A percentile compares a stretch with the other conserved stretches of the same genome.
These are phyloP conservation scores for Orthosia gothica DNA, from an alignment of 2,888 invertebrate species.

Conservation along the genomic window DNA sequence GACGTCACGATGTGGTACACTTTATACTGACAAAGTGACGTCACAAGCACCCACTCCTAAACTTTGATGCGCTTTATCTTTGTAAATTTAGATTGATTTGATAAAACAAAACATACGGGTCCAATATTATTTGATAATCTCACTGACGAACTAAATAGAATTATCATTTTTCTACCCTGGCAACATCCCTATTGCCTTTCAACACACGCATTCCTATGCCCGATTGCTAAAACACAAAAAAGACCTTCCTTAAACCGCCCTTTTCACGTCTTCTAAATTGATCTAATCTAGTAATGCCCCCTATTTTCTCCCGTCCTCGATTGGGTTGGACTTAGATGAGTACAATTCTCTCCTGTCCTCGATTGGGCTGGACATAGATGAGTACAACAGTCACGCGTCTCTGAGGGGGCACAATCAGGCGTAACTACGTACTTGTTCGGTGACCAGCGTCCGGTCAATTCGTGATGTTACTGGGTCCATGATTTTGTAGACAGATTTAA, in stretches of 20 bases:
- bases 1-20: too few relatives aligned
- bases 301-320: neutral
- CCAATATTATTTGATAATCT: too few relatives aligned
- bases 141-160: too few relatives aligned
- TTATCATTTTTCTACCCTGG: too few relatives aligned
- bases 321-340: slow-evolving; percentile 4
- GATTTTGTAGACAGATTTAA: neutral
- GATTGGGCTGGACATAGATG: slow-evolving; percentile 2
- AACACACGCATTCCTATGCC: neutral
- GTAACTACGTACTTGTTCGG: slow-evolving; percentile 46
- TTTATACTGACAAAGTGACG: too few relatives aligned
- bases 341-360: slow-evolving; percentile 8
- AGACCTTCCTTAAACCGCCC: neutral
- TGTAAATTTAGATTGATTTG: too few relatives aligned
- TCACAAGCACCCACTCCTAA: too few relatives aligned
- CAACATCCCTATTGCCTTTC: neutral
- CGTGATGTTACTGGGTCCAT: slow-evolving; percentile 28
- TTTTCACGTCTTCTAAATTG: slow-evolving; percentile 22
- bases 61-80: too few relatives aligned
- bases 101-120: too few relatives aligned
- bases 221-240: neutral
- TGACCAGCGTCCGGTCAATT: slow-evolving; percentile 53
- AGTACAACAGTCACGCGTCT: slow-evolving; percentile 36
- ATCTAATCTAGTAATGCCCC: slow-evolving; percentile 19
- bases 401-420: slow-evolving; percentile 43